A percentile compares a stretch with the other conserved stretches of the same genome.
Evolutionary conservation across 1,140 invertebrate species (phyloP).

Genomic region (Pseudomyrmex dendroicus): DNA sequence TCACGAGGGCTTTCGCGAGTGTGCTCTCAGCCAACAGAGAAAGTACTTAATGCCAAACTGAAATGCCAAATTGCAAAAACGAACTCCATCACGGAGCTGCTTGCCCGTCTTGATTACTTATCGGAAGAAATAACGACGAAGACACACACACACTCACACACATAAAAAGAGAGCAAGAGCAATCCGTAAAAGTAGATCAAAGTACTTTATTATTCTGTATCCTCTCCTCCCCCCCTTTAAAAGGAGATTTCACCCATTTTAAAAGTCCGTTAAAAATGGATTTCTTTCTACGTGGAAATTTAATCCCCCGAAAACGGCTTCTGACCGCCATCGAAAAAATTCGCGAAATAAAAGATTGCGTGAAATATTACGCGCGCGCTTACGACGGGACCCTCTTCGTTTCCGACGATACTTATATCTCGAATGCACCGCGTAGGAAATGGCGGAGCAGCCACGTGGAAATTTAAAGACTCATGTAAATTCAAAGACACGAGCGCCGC

Average conservation of each 20-base stretch:
- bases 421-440: slow-evolving; percentile 26
- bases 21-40: slow-evolving; percentile 5
- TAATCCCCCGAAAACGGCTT: slow-evolving; percentile 28
- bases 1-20: not conserved
- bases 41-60: slow-evolving; percentile 8
- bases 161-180: not conserved
- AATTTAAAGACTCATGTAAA: slow-evolving; percentile 64
- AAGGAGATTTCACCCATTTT: slow-evolving; percentile 3
- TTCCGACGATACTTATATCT: slow-evolving; percentile 45
- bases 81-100: not conserved
- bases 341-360: slow-evolving; percentile 5
- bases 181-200: slow-evolving; percentile 3
- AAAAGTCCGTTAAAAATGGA: slow-evolving; percentile 15
- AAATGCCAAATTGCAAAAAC: slow-evolving; percentile 25
- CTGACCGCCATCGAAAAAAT: not conserved
- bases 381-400: slow-evolving; percentile 21
- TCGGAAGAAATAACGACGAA: not conserved
- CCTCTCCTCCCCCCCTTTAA: not conserved
- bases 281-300: slow-evolving; percentile 7
- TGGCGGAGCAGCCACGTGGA: slow-evolving; percentile 39
- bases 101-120: slow-evolving; percentile 1
- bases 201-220: not conserved
- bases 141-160: not conserved
- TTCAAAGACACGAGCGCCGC: slow-evolving; percentile 51
- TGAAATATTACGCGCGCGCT: not conserved